A percentile compares a stretch with the other conserved stretches of the same genome.
These are phyloP conservation scores for Ctenopoma multispine DNA, from an alignment of 2,797 vertebrate genomes.

Conservation along the genomic window DNA sequence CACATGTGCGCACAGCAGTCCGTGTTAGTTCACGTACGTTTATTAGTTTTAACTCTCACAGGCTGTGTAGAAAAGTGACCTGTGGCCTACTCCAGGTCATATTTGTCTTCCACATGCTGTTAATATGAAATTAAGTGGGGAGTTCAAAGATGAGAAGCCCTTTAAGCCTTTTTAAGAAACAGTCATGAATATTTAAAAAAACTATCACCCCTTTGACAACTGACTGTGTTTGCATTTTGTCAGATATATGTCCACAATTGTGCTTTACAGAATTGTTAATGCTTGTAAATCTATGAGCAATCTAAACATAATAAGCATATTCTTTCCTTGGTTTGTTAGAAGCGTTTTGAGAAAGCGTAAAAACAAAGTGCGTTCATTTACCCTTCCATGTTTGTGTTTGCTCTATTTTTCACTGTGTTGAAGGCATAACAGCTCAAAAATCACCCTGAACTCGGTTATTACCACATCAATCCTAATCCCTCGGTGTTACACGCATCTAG, in stretches of 20 bases:
- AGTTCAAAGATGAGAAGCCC: not conserved
- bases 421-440: conserved; percentile 19
- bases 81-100: not conserved
- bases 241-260: not conserved
- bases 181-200: not conserved
- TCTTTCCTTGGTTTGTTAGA: not conserved
- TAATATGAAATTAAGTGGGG: not conserved
- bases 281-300: not conserved
- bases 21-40: not conserved
- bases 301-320: not conserved
- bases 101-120: not conserved
- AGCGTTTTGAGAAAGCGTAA: conserved; percentile 7
- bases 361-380: conserved; percentile 4
- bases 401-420: not conserved
- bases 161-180: not conserved
- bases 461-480: conserved; percentile 30
- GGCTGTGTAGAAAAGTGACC: not conserved
- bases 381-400: not conserved
- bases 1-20: not conserved
- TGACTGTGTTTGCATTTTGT: not conserved
- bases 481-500: not conserved
- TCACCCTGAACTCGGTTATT: conserved; percentile 28
- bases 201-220: too few relatives aligned
- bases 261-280: not conserved
- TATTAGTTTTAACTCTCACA: not conserved